phyloP scores from a whole-genome alignment of 2,113 vertebrate species.

The Zonotrichia leucophrys region DNA sequence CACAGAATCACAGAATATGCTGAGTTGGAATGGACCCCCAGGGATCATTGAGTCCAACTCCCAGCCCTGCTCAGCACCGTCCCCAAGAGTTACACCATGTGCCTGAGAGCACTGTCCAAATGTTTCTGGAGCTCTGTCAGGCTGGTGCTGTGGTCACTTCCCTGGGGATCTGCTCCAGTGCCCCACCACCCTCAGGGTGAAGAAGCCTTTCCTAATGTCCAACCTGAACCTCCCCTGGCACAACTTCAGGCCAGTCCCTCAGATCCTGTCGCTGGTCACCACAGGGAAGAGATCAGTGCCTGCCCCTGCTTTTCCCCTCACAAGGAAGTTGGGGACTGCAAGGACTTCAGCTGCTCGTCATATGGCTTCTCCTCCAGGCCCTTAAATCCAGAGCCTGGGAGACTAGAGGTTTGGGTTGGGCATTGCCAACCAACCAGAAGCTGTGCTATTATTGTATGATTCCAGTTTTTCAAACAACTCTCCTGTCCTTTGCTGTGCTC shows the following conservation, averaged over 20 bases:
- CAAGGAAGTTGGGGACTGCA: accelerated
- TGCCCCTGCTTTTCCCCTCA: neutral
- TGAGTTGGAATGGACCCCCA: neutral
- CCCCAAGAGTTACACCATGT: neutral
- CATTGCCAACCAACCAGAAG: neutral
- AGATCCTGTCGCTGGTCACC: neutral
- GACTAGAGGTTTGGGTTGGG: neutral
- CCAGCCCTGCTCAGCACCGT: neutral
- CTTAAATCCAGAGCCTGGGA: neutral
- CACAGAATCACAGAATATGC: neutral
- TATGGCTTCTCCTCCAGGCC: accelerated
- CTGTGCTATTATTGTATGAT: neutral
- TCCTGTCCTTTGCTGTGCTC: neutral
- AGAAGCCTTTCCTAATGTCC: neutral
- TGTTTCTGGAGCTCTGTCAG: neutral
- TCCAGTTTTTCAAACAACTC: neutral
- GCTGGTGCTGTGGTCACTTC: neutral
- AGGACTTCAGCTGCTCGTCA: neutral
- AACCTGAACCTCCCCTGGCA: too few relatives aligned
- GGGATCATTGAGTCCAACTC: neutral
- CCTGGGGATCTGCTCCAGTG: neutral
- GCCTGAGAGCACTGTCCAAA: accelerated
- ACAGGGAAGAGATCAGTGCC: neutral
- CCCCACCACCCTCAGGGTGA: accelerated
- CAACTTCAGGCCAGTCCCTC: neutral